Conservation (phyloP, 2,797 vertebrate genomes). For the Semotilus atromaculatus region DNA sequence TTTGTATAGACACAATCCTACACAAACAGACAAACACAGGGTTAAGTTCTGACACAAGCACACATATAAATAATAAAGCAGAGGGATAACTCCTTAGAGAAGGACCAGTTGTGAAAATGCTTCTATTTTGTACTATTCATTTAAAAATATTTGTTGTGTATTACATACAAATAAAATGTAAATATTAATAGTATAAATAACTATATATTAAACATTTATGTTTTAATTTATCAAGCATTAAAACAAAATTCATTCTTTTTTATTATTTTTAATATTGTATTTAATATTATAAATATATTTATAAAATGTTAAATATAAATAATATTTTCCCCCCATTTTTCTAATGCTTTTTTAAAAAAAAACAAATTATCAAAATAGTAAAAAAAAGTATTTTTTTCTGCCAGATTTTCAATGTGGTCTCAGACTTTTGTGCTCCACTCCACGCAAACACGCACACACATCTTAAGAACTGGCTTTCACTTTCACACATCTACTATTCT, state of each 20-base stretch:
- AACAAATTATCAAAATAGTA: not conserved
- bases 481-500: conserved; percentile 5
- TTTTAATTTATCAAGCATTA: not conserved
- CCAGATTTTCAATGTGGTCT: not conserved
- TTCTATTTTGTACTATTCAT: not conserved
- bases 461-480: not conserved
- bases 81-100: not conserved
- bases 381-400: not conserved
- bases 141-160: not conserved
- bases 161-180: not conserved
- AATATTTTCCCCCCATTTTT: not conserved
- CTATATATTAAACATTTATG: not conserved
- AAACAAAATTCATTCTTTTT: no score
- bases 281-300: not conserved
- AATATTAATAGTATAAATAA: no score
- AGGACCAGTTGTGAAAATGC: not conserved
- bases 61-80: not conserved
- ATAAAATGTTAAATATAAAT: not conserved
- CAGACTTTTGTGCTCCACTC: not conserved
- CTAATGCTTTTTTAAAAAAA: not conserved
- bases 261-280: not conserved
- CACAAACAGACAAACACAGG: not conserved
- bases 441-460: no score
- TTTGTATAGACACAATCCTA: not conserved
- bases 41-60: not conserved